Base-by-base conservation (phyloP, 92 coral and sea anemone species). In the Metridium senile region DNA sequence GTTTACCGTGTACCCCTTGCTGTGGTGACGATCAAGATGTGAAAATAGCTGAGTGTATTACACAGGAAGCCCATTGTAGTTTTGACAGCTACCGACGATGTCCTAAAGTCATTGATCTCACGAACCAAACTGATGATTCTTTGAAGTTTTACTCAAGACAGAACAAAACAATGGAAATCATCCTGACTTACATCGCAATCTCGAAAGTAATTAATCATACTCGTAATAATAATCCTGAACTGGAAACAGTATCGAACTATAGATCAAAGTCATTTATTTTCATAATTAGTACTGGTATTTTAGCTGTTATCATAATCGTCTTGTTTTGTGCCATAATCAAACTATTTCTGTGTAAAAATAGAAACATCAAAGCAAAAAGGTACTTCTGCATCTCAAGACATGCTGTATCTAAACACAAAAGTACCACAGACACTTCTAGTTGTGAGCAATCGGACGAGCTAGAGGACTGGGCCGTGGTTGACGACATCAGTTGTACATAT, bases 1-100 rank as follows among this genome's bases (percentile, higher is more conserved):
- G 97, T 25, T 76, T 82, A 35, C 79, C 88, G 16, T 91, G 97
- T 54, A 85, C 93, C 7, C 77, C 51, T 56, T 91, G 97, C 67
- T 91, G 97, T 76, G 85, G 79, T 39, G 89, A 83, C 61, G 56
- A 62, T 0, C 35, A 72, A 2, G 93, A 89, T 75, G 70, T 74
- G 17, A 74, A 13, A 9, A 62, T 77, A 20, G 34, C 71, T 20
- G 88, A 79, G 58, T 91, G 97, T 71, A 53, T 66, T 0, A 73
- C 52, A 54, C 75, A 85, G 58, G 87, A 84, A 16, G 78, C 87
- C 84, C 86, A 89, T 0, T 91, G 97, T 29, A 73, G 77, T 34
- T 43, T 57, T 23, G 66, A 33, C 1, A 73, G 77, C 26, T 0
- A 11, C 13, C 49, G 13, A 39, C 49, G 49, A 4, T 39, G 49